A percentile compares a stretch with the other conserved stretches of the same genome.
These are phyloP conservation scores for Periophthalmus magnuspinnatus DNA, from an alignment of 2,797 vertebrate species.

Conservation along the genomic window DNA sequence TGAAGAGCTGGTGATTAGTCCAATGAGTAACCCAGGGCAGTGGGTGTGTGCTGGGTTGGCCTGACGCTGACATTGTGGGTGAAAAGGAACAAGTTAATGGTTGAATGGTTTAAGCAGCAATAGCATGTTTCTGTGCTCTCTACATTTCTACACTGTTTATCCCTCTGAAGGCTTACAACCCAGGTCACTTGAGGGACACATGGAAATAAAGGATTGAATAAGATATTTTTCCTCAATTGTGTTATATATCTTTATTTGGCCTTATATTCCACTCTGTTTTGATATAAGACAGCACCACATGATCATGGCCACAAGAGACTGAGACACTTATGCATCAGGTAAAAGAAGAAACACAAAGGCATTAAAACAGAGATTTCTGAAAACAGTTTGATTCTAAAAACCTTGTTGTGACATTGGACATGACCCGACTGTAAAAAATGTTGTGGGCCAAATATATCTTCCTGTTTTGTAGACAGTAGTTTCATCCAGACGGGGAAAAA, in stretches of 20 bases:
- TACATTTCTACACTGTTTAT: slow-evolving; percentile 35
- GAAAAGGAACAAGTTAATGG: slow-evolving; percentile 33
- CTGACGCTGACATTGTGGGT: slow-evolving; percentile 23
- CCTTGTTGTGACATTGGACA: background rate
- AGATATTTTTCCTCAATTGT: slow-evolving; percentile 15
- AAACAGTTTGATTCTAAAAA: background rate
- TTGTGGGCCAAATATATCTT: background rate
- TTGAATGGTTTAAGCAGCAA: slow-evolving; percentile 37
- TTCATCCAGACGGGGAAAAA: background rate
- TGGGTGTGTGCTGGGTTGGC: slow-evolving; percentile 20
- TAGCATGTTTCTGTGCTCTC: slow-evolving; percentile 16
- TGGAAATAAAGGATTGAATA: slow-evolving; percentile 9
- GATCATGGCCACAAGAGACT: slow-evolving; percentile 23
- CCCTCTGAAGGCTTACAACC: slow-evolving; percentile 12
- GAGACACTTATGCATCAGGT: background rate
- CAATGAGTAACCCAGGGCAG: slow-evolving; percentile 21
- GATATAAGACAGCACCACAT: slow-evolving; percentile 31
- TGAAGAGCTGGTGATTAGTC: slow-evolving; percentile 10
- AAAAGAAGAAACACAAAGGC: background rate
- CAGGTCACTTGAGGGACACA: slow-evolving; percentile 17
- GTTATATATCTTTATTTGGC: slow-evolving; percentile 17
- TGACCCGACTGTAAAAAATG: background rate
- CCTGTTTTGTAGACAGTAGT: slow-evolving; percentile 4
- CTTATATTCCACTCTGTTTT: slow-evolving; percentile 18
- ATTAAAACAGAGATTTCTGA: background rate